Conservation (phyloP, 2,797 vertebrate genomes). For the Microctenopoma lineatum region DNA sequence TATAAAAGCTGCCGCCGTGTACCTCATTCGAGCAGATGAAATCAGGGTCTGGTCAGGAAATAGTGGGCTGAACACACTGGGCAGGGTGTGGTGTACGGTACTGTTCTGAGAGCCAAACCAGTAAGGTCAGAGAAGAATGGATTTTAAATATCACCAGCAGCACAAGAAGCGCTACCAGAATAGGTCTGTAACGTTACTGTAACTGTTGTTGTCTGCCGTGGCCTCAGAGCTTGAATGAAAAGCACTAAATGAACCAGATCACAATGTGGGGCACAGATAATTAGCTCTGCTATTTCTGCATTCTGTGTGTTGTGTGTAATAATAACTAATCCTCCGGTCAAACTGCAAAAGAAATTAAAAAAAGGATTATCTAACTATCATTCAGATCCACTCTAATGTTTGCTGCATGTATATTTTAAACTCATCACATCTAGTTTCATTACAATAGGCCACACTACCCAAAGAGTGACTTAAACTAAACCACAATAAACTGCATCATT, state of each 20-base stretch:
- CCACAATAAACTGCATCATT: not conserved
- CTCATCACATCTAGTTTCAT: not conserved
- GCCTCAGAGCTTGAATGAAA: conserved; percentile 53
- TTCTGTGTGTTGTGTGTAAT: conserved; percentile 19
- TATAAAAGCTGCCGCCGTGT: conserved; percentile 69
- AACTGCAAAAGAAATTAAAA: conserved; percentile 18
- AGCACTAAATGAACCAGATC: conserved; percentile 65
- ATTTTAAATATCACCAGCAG: conserved; percentile 64
- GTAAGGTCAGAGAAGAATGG: conserved; percentile 80
- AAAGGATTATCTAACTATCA: not conserved
- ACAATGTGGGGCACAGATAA: conserved; percentile 77
- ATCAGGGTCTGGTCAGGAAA: conserved; percentile 77
- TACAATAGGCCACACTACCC: not conserved
- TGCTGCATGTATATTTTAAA: not conserved
- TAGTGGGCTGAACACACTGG: conserved; percentile 61
- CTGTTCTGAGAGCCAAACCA: conserved; percentile 41
- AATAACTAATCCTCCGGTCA: conserved; percentile 30
- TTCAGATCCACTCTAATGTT: not conserved
- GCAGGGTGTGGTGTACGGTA: conserved; percentile 68
- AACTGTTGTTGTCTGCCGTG: conserved; percentile 21
- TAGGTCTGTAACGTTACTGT: conserved; percentile 16
- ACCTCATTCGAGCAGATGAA: conserved; percentile 75
- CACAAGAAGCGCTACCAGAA: conserved; percentile 28
- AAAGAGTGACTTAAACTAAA: conserved; percentile 1
- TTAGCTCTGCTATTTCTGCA: conserved; percentile 70